A percentile compares a stretch with the other conserved stretches of the same genome.
Evolutionary conservation across 2,797 vertebrate genomes (phyloP).

Genomic region (Sebastiscus tertius): DNA sequence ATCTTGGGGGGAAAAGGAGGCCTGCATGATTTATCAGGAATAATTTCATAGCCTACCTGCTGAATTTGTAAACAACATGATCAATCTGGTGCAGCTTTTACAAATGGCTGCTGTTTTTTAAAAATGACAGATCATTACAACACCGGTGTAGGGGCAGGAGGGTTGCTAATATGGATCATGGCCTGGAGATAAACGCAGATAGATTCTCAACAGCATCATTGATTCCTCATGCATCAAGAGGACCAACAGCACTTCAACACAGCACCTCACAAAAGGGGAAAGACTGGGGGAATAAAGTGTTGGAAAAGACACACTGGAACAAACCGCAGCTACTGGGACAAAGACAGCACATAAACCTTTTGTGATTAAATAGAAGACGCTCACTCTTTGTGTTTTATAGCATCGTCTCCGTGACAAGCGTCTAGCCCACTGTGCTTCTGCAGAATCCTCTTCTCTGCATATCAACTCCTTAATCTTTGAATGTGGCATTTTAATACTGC

Average conservation of each 20-base stretch:
- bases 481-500: conserved; percentile 56
- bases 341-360: conserved; percentile 47
- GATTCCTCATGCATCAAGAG: conserved; percentile 70
- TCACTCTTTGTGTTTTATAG: conserved; percentile 38
- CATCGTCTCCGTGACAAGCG: conserved; percentile 38
- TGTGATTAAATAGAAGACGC: conserved; percentile 61
- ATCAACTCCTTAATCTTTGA: conserved; percentile 66
- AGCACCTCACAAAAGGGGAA: conserved; percentile 21
- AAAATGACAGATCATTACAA: conserved; percentile 81
- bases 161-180: conserved; percentile 76
- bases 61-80: conserved; percentile 82
- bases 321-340: conserved; percentile 46
- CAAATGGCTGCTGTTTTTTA: conserved; percentile 73
- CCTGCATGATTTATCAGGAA: conserved; percentile 76
- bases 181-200: conserved; percentile 71
- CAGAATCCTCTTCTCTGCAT: conserved; percentile 52
- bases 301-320: conserved; percentile 40
- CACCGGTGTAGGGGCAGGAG: conserved; percentile 57
- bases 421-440: conserved; percentile 34
- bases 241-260: conserved; percentile 54
- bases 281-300: neutral
- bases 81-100: conserved; percentile 69
- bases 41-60: conserved; percentile 75
- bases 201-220: conserved; percentile 65
- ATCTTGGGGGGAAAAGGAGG: conserved; percentile 51